These are phyloP conservation scores for Listronotus bonariensis DNA, from an alignment of 1,140 invertebrate genomes.

Conservation along the genomic window DNA sequence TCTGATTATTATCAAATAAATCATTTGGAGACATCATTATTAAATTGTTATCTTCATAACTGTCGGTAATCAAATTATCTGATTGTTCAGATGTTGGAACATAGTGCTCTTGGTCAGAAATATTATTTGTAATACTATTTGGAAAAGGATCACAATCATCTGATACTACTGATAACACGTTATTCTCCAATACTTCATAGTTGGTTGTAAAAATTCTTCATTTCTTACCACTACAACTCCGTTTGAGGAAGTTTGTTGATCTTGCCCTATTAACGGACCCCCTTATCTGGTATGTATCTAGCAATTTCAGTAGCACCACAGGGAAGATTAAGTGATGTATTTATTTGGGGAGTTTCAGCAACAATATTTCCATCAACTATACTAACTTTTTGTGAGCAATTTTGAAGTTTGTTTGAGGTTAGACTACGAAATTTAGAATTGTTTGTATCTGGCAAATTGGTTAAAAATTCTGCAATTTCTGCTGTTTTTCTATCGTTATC, in stretches of 20 bases:
- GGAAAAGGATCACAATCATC: background rate
- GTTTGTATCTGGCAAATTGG: background rate
- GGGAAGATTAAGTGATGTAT: no score
- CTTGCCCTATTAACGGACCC: no score
- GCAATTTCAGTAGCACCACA: no score
- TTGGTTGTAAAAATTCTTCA: slow-evolving; percentile 4
- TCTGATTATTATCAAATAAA: slow-evolving; percentile 2
- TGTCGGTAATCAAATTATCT: background rate
- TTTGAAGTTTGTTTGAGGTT: no score
- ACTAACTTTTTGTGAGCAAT: no score
- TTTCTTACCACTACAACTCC: slow-evolving; percentile 1
- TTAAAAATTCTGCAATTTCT: slow-evolving; percentile 17
- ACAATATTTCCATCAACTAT: no score
- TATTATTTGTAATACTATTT: background rate
- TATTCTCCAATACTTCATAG: slow-evolving; percentile 17
- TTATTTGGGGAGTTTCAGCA: no score
- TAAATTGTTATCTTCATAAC: slow-evolving; percentile 11
- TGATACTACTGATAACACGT: background rate
- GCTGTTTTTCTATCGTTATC: slow-evolving; percentile 12
- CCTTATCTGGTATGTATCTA: no score
- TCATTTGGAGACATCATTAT: slow-evolving; percentile 13
- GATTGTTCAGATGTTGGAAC: no score
- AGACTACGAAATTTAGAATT: no score
- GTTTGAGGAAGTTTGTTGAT: no score
- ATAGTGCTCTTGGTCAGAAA: background rate